Conservation (phyloP, 2,888 invertebrate species). For the Melieria crassipennis region DNA sequence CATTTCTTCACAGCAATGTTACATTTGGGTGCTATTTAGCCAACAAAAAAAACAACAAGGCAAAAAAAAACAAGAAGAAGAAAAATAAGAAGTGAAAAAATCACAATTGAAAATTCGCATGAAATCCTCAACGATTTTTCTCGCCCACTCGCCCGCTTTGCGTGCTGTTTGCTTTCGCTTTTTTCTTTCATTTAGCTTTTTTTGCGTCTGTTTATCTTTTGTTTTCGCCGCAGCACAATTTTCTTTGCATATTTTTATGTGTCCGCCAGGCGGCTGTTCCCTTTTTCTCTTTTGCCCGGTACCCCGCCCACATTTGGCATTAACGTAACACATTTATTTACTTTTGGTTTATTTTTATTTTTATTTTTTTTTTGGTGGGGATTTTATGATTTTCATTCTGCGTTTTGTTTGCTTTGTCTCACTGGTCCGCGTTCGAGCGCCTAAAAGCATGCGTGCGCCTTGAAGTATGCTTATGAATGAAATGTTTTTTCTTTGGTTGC, state of each 20-base stretch:
- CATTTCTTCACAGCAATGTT: not conserved
- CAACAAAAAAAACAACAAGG: not conserved
- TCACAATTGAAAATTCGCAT: not conserved
- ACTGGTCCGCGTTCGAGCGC: too few relatives aligned
- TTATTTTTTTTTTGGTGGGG: not conserved
- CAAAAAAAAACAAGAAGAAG: too few relatives aligned
- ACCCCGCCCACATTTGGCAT: not conserved
- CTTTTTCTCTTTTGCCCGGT: not conserved
- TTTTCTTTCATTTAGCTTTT: not conserved
- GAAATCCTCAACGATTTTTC: not conserved
- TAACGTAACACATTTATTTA: not conserved
- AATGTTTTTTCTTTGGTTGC: too few relatives aligned
- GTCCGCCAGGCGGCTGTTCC: too few relatives aligned
- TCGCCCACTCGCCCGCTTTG: not conserved
- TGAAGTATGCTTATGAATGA: too few relatives aligned
- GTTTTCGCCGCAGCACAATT: too few relatives aligned
- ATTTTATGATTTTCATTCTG: not conserved
- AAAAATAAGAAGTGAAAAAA: not conserved
- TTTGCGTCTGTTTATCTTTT: not conserved
- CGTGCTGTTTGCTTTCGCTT: not conserved
- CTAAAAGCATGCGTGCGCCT: too few relatives aligned
- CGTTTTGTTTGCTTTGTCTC: too few relatives aligned
- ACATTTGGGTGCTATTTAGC: constrained; percentile 10
- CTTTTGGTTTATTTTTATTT: not conserved
- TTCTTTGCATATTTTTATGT: too few relatives aligned